A percentile compares a stretch with the other conserved stretches of the same genome.
phyloP scores from a whole-genome alignment of 35 echinoderm and acorn worm genomes.

The Lytechinus variegatus region DNA sequence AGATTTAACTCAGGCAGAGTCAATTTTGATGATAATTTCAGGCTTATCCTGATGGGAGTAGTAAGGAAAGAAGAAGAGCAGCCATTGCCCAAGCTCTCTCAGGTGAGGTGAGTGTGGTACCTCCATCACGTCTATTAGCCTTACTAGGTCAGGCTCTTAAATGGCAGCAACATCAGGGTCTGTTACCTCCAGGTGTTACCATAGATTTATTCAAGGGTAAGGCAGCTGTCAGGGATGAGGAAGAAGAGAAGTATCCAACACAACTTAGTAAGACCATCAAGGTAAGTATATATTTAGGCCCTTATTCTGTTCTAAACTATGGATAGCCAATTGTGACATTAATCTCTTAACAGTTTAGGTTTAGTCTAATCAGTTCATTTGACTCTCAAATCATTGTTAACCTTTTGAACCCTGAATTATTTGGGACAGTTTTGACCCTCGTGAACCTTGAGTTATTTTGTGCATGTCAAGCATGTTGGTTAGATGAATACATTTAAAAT shows the following conservation, averaged over 20 bases:
- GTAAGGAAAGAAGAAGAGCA: conserved; percentile 92
- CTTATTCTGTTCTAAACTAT: too few relatives aligned
- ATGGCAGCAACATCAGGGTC: conserved; percentile 98
- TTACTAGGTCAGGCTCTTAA: conserved; percentile 96
- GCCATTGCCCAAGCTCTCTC: conserved; percentile 93
- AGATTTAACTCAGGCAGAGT: too few relatives aligned
- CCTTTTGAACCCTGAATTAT: too few relatives aligned
- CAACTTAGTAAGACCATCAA: conserved; percentile 98
- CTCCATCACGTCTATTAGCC: conserved; percentile 96
- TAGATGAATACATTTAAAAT: not conserved
- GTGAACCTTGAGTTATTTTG: not conserved
- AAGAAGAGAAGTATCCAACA: conserved; percentile 98
- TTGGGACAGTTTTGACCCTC: too few relatives aligned
- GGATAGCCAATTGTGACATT: too few relatives aligned
- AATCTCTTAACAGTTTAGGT: too few relatives aligned
- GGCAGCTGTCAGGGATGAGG: conserved; percentile 97
- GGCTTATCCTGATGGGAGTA: conserved; percentile 94
- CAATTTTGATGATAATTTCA: not conserved
- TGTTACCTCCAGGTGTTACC: conserved; percentile 87
- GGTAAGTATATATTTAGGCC: conserved; percentile 45
- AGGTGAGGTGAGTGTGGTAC: conserved; percentile 98
- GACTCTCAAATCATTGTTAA: too few relatives aligned
- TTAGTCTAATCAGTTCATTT: too few relatives aligned
- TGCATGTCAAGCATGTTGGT: not conserved
- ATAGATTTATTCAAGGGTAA: conserved; percentile 99